Conservation (phyloP, 2,797 vertebrate genomes). For the Eremophila alpestris region DNA sequence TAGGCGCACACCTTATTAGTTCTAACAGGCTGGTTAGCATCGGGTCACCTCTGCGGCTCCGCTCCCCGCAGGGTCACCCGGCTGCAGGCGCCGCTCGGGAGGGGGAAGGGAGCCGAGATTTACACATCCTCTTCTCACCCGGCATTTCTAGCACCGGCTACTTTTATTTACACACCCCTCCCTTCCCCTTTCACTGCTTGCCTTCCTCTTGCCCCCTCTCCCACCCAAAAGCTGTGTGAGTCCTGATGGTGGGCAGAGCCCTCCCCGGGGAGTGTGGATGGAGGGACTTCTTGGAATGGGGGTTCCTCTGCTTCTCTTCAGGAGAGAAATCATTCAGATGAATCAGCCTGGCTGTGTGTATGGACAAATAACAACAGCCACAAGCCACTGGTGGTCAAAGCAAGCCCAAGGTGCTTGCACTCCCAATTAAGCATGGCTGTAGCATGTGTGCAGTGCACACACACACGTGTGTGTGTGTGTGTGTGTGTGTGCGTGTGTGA, state of each 20-base stretch:
- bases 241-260: background rate
- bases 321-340: constrained; percentile 41
- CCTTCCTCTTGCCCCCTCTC: background rate
- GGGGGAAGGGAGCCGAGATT: constrained; percentile 68
- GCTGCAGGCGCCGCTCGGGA: constrained; percentile 75
- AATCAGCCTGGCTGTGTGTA: background rate
- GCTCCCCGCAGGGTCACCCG: constrained; percentile 76
- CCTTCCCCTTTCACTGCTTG: background rate
- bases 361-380: background rate
- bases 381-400: background rate
- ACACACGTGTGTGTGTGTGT: background rate
- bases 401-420: background rate
- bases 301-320: background rate
- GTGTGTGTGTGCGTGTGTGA: background rate
- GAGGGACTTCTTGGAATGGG: background rate
- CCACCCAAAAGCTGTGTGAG: background rate
- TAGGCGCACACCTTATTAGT: constrained; percentile 82
- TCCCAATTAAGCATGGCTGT: constrained; percentile 1
- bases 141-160: constrained; percentile 53
- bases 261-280: background rate
- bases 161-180: constrained; percentile 52
- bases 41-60: constrained; percentile 80
- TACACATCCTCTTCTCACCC: constrained; percentile 51
- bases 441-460: background rate
- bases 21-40: constrained; percentile 84